Evolutionary conservation across 2,797 vertebrate species (phyloP), one percentile per base, ranked within the genome.

Genomic region (Alcedo atthis): DNA sequence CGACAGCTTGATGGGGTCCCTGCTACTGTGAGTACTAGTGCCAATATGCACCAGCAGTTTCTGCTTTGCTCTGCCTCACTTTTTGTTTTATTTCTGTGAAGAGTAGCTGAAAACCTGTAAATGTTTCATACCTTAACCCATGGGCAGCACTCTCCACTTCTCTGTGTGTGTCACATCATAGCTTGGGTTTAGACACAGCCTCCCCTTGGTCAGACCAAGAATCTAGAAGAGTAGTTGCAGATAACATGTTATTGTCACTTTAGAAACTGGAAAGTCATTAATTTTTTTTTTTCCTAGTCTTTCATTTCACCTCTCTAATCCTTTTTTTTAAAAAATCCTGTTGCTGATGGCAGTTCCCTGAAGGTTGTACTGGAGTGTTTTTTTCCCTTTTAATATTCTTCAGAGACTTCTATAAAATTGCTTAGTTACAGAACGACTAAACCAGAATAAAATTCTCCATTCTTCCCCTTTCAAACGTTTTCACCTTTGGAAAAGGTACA

Each of bases 1-100:
- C 98, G 98, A 63, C 98, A 99, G 53, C 97, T 99, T 20, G 99
- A 99, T 76, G 98, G 98, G 0, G 98, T 99, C 54, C 98, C 98
- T 83, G 98, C 98, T 74, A 99, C 98, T 64, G 99, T 99, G 93
- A 98, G 98, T 98, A 81, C 71, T 66, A 22, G 24, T 55, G 24
- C 18, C 6, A 73, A 4, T 22, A 10, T 12, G 3, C 14, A 57
- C 46, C 21, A 43, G 6, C 18, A 37, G 33, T n/a, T 16, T 75
- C 30, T 53, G 7, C 12, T 64, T 73, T 58, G 68, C 58, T 81
- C 43, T 43, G 7, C 6, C 64, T 67, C n/a, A 37, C 70, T 61
- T 33, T 33, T 33, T 59, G 6, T 43, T 78, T 77, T 42, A 49
- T 70, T 62, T 24, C 59, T 55, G 61, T 74, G 53, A 80, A 79